Evolutionary conservation across 2,113 vertebrate species (phyloP), one percentile per base, ranked within the genome.

Genomic region (Pao palembangensis): DNA sequence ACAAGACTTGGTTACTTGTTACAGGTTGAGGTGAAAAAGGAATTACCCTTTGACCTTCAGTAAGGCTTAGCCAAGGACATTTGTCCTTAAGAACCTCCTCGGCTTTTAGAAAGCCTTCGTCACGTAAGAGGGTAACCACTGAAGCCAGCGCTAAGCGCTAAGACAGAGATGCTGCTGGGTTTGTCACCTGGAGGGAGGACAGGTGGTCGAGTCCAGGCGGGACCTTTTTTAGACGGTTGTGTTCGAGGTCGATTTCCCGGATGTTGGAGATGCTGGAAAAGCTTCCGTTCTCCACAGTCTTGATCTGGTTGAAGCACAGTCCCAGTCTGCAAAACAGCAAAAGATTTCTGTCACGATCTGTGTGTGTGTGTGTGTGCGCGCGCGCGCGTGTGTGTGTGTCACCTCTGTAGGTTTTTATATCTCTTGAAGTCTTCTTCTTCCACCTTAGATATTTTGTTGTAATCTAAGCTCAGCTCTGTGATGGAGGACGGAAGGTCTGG

Each of bases 331-430:
- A 86, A 60, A 17, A 55, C 42, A 13, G 3, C 4, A 21, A 28
- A 50, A 38, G 3, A 55, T n/a, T 47, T 17, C n/a, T 47, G 34
- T 38, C 6, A 10, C 1, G 8, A 12, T 38, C 34, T 11, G 8
- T 38, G 8, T 38, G 34, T 38, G 34, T 38, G 34, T 38, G 34
- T 38, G 34, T 38, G 34, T 28, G 25, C 5, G 25, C 5, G 25
- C 5, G 25, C 5, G 25, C 5, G 25, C 5, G 25, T 28, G 25
- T 28, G 25, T 28, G 25, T 28, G 25, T 23, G 25, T 38, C 8
- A 99, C 97, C 95, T 94, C 82, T 93, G 91, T 21, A 99, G 85
- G 60, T 94, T 93, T 91, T 93, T 96, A 64, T 98, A 97, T 60
- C 92, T 91, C 64, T 92, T 92, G 71, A 99, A 94, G 82, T 99